These are phyloP conservation scores for Philonicus albiceps DNA, from an alignment of 2,888 invertebrate genomes.

Conservation along the genomic window DNA sequence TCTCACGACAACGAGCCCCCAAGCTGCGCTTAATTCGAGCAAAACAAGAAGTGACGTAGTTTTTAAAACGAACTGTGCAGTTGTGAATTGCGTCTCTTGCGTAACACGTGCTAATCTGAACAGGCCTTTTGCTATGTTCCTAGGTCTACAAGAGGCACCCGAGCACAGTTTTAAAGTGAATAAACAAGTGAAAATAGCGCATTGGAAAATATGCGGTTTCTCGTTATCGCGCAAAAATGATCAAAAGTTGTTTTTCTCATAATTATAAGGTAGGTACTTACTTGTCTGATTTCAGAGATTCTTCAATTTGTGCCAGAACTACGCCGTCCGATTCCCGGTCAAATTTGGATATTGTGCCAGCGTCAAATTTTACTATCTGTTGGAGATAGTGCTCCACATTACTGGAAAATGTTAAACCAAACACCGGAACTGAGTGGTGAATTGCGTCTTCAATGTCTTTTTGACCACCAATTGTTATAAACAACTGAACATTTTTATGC, in stretches of 20 bases:
- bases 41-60: background rate
- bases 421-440: conserved; percentile 52
- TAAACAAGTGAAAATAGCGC: conserved; percentile 5
- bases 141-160: background rate
- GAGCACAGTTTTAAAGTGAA: background rate
- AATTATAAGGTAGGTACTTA: conserved; percentile 43
- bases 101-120: background rate
- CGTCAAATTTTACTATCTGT: conserved; percentile 52
- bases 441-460: conserved; percentile 54
- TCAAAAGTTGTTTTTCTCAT: background rate
- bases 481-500: conserved; percentile 51
- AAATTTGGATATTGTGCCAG: conserved; percentile 51
- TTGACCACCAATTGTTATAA: conserved; percentile 53
- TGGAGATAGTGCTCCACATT: conserved; percentile 52
- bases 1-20: background rate
- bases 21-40: background rate
- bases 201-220: background rate
- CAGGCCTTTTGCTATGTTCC: background rate
- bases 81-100: background rate
- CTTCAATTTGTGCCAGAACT: conserved; percentile 50
- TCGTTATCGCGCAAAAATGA: background rate
- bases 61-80: background rate
- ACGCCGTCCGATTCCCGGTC: conserved; percentile 51
- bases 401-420: conserved; percentile 52
- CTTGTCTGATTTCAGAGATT: conserved; percentile 50